A percentile compares a stretch with the other conserved stretches of the same genome.
Conservation (phyloP, 2,888 invertebrate genomes). For the Drosophila lutescens region DNA sequence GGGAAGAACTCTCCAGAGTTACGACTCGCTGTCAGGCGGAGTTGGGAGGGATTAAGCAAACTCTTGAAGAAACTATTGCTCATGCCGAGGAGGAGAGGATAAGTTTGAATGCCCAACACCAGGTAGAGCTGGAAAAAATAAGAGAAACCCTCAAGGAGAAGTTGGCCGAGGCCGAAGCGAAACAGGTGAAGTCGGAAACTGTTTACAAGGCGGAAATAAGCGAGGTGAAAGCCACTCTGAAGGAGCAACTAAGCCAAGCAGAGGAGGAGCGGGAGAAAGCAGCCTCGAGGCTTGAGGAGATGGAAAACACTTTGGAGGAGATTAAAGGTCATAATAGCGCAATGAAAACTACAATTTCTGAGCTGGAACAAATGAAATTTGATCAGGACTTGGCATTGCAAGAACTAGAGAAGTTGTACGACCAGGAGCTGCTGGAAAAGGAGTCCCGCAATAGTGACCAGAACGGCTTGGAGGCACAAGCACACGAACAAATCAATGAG, state of each 20-base stretch:
- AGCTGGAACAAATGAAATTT: constrained; percentile 21
- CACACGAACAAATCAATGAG: constrained; percentile 15
- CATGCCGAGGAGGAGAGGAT: not conserved
- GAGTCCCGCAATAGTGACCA: constrained; percentile 8
- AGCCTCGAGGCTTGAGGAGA: not conserved
- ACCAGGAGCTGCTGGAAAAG: constrained; percentile 27
- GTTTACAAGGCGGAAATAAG: not conserved
- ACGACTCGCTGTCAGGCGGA: not conserved
- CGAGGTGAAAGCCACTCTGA: not conserved
- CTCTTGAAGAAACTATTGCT: not conserved
- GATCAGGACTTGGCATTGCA: constrained; percentile 11
- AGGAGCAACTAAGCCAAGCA: not conserved
- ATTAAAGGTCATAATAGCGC: not conserved
- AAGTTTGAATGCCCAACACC: not conserved
- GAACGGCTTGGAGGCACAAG: not conserved
- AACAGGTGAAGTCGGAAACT: not conserved
- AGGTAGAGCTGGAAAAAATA: not conserved
- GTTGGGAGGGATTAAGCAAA: not conserved
- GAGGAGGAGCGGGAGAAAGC: not conserved
- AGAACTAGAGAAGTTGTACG: constrained; percentile 47
- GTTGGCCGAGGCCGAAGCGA: not conserved
- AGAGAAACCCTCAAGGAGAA: not conserved
- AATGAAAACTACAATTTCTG: constrained; percentile 13
- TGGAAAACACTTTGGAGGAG: not conserved
- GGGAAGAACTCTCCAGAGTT: not conserved